These are phyloP conservation scores for Condylura cristata DNA, from an alignment of 2,113 vertebrate species.

Conservation along the genomic window DNA sequence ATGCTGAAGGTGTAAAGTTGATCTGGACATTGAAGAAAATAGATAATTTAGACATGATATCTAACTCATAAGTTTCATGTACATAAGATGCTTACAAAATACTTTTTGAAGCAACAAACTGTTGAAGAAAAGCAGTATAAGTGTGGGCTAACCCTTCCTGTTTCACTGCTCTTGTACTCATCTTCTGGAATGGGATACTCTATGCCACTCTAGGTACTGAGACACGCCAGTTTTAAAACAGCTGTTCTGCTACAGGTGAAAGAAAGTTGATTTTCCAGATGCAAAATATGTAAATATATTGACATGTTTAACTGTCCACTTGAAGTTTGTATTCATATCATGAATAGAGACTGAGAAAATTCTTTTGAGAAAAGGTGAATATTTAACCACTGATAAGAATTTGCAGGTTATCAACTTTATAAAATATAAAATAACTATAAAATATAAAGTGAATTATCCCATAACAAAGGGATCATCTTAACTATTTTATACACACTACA, in stretches of 20 bases:
- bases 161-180: neutral
- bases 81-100: neutral
- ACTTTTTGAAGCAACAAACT: neutral
- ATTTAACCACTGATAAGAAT: neutral
- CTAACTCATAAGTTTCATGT: neutral
- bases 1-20: neutral
- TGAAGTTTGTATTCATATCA: neutral
- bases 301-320: neutral
- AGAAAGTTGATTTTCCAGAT: neutral
- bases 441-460: neutral
- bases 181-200: neutral
- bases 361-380: neutral
- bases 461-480: neutral
- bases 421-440: no score
- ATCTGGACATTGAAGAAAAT: neutral
- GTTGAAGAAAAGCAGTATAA: neutral
- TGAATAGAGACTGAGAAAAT: neutral
- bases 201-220: neutral
- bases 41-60: neutral
- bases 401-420: neutral
- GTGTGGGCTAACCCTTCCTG: neutral
- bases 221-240: neutral
- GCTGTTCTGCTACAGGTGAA: neutral
- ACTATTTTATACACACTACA: neutral
- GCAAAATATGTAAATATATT: neutral